A percentile compares a stretch with the other conserved stretches of the same genome.
Conservation (phyloP, 2,888 invertebrate species). For the Athalia cordata region DNA sequence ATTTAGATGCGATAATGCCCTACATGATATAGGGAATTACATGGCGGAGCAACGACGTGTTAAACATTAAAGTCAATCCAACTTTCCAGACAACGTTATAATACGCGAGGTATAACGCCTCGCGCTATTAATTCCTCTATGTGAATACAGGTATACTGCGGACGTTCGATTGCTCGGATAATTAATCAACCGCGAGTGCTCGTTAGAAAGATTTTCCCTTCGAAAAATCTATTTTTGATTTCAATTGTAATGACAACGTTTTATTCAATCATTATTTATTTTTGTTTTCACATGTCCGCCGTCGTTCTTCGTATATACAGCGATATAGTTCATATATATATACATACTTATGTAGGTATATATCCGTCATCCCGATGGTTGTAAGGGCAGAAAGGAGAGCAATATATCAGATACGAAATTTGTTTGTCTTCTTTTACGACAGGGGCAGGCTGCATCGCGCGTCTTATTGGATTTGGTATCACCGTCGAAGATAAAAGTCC, state of each 20-base stretch:
- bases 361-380: background rate
- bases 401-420: constrained; percentile 62
- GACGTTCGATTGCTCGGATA: too few species aligned
- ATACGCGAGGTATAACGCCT: too few species aligned
- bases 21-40: background rate
- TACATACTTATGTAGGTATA: background rate
- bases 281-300: too few species aligned
- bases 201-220: too few species aligned
- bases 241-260: too few species aligned
- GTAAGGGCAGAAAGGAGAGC: background rate
- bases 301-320: too few species aligned
- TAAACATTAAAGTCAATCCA: constrained; percentile 71
- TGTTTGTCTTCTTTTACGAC: constrained; percentile 72
- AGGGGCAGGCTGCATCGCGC: constrained; percentile 66
- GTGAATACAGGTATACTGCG: too few species aligned
- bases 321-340: background rate
- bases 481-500: constrained; percentile 49
- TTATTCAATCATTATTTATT: too few species aligned
- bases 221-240: too few species aligned
- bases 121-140: background rate
- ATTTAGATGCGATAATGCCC: constrained; percentile 42
- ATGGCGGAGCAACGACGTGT: constrained; percentile 51
- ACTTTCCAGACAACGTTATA: constrained; percentile 59
- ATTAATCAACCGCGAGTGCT: too few species aligned
- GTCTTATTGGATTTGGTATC: constrained; percentile 71